Conservation (phyloP, 2,113 vertebrate species). For the Triplophysa siluroides region DNA sequence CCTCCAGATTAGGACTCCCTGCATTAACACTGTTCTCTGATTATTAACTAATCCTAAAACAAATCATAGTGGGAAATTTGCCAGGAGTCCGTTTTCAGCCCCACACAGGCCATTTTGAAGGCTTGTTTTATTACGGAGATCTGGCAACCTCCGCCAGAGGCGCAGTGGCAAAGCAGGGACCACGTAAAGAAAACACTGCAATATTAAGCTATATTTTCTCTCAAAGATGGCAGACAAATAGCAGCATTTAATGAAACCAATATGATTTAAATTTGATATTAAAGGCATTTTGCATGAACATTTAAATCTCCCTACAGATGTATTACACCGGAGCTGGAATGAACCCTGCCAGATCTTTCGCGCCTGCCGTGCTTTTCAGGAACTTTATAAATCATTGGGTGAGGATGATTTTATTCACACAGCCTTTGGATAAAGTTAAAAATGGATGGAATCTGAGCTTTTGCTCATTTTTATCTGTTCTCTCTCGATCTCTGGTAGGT, state of each 20-base stretch:
- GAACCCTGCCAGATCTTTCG: constrained; percentile 95
- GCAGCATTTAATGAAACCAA: neutral
- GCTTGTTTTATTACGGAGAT: no score
- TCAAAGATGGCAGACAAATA: no score
- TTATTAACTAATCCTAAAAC: no score
- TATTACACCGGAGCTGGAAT: constrained; percentile 94
- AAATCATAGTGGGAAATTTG: no score
- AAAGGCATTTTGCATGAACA: neutral
- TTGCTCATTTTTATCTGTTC: neutral
- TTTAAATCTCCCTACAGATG: constrained; percentile 73
- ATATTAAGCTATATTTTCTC: no score
- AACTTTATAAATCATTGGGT: constrained; percentile 97
- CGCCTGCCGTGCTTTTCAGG: constrained; percentile 88
- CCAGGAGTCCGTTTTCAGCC: no score
- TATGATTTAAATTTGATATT: neutral
- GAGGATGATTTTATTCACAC: constrained; percentile 59
- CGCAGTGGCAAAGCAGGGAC: no score
- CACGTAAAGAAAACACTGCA: no score
- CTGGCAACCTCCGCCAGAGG: no score
- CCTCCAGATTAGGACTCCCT: no score
- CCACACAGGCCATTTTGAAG: no score
- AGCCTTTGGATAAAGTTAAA: neutral
- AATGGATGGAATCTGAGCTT: neutral
- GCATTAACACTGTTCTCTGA: no score
- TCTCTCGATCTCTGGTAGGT: constrained; percentile 74